Base-by-base conservation (phyloP, 2,888 invertebrate genomes). In the Yponomeuta evonymella region DNA sequence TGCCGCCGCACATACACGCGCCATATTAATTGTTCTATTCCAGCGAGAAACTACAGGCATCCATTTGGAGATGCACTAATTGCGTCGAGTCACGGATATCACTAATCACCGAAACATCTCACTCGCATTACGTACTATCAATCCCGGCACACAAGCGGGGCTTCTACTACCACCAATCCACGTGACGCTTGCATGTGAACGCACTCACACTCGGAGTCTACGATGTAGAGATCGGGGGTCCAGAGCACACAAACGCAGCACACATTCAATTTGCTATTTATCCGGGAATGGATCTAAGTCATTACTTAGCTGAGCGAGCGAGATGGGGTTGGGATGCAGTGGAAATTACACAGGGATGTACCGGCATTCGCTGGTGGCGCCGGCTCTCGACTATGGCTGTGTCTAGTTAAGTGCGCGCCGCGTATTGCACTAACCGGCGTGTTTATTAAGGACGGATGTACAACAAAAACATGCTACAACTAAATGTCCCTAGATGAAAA, bases 241-340 rank as follows among this genome's bases (percentile, higher is more conserved):
- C 76, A 77, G 75, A 75, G 75, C 75, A 75, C 74, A 75, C 74
- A 76, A 77, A 78, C 78, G 81, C 81, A 83, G 83, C 83, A 85
- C 86, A 88, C 89, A 92, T 91, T 89, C 89, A 91, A 91, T 92
- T 92, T 90, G 89, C 90, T 91, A 89, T 91, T 91, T 92, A 91
- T 92, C 90, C 88, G 86, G 88, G 87, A 89, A 92, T 90, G 90
- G 90, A 92, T 90, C 90, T 88, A 86, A 90, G 90, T 92, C 90
- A 91, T 92, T 92, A 91, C 92, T 92, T 92, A 92, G 88, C 90
- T 85, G 89, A 87, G 88, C 87, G 90, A 86, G 89, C 84, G 89
- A 86, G 87, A 88, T 85, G 85, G 84, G 85, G 82, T 83, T 82
- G 85, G 87, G 87, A 85, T 88, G 88, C 87, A 87, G 85, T 87